Evolutionary conservation across 2,888 invertebrate genomes (phyloP), one percentile per base, ranked within the genome.

Genomic region (Tiliacea aurago): DNA sequence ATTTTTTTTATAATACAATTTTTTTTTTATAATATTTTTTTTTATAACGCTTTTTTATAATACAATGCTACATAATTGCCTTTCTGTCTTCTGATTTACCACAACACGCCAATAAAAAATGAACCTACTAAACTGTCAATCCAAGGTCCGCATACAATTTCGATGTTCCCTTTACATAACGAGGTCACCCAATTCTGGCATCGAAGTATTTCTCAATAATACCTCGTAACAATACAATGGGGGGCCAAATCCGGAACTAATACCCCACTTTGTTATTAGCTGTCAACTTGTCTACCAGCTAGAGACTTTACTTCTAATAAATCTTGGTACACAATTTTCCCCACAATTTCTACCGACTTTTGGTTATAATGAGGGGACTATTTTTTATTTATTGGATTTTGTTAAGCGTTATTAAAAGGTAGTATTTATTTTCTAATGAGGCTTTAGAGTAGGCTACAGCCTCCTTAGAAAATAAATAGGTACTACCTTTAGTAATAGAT

Each of bases 241-340:
- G 28, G 79, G 62, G 64, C 74, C 64, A 90, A 90, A 89, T 88
- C 87, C 86, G 79, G 80, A 84, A 89, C 79, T 87, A 88, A 87
- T 86, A 83, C 84, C 73, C 73, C 77, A 80, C 79, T 87, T 28
- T 87, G 89, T 90, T 90, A 90, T 90, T 89, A 90, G 84, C 88
- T 90, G 90, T 91, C 90, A 91, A 90, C 86, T 85, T 90, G 90
- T 90, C 90, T 83, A 78, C 84, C 77, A 74, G 73, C 65, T 59
- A 45, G 74, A 76, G 88, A 86, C 87, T 91, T 90, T 85, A 73
- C 68, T 74, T 80, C 81, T 78, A 79, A 81, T 86, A 82, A 81
- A 80, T 83, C 81, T 80, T 74, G 62, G 70, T 80, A 71, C 70
- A 70, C 59, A 73, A 75, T 81, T 83, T 80, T 67, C 71, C 58